Evolutionary conservation across 2,797 vertebrate species (phyloP), one percentile per base, ranked within the genome.

Genomic region (Coregonus suidteri): DNA sequence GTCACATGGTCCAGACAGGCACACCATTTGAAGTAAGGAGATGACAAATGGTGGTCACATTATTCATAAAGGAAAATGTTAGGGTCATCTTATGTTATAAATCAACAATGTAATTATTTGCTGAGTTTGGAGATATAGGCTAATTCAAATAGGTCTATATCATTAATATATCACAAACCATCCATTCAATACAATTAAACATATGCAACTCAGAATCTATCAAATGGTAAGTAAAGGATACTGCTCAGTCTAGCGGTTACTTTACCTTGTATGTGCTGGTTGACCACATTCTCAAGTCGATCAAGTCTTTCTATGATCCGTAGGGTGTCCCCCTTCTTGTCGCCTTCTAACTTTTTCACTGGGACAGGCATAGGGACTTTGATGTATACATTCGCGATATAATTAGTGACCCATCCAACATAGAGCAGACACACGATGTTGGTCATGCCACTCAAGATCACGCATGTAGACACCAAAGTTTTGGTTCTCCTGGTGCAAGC

Each of bases 391-490:
- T 96, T 98, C 83, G 97, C 97, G 82, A 99, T 97, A 92, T 99
- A 99, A 91, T 99, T 99, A 89, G 97, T 98, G 31, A 99, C 97
- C 97, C 98, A 99, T 85, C 97, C 97, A 90, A 99, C 97, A 86
- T 99, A 99, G 68, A 99, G 94, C 90, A 99, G 92, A 87, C 97
- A 99, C 77, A 98, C 94, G 82, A 99, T 97, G 90, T 99, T 99
- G 93, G 96, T 98, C 97, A 98, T 97, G 85, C 97, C 98, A 88
- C 97, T 99, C 91, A 99, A 91, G 91, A 99, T 99, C 91, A 99
- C 97, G 93, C 98, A 99, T 90, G 97, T 98, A 91, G 97, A 98
- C 93, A 99, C 97, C 92, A 99, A 97, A 96, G 97, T 98, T 97
- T 99, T 98, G 94, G 97, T 97, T 95, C 97, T 98, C 94, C 98